Evolutionary conservation across 2,113 vertebrate species (phyloP), one percentile per base, ranked within the genome.

Genomic region (Penelope pileata): DNA sequence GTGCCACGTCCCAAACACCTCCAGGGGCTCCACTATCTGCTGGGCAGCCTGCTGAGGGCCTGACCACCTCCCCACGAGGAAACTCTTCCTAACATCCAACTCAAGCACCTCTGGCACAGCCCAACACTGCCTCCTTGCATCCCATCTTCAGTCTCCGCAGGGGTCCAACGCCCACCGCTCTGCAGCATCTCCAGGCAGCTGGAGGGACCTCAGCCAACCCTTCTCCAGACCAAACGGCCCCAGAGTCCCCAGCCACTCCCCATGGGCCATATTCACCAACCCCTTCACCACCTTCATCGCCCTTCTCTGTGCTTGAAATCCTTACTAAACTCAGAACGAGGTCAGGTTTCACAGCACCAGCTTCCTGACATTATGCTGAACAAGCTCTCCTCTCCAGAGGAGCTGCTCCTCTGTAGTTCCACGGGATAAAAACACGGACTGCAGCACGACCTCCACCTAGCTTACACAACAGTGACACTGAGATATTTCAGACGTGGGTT

Each of bases 381-480:
- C 8, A 32, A 86, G 29, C 23, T n/a, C 9, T 63, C 3, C 4
- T 17, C 32, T 59, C 19, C 12, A 67, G 17, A 70, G 67, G 67
- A 32, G 24, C 12, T 4, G 27, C 10, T 53, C 5, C 36, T 40
- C 70, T 34, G 0, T 7, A 45, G 7, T 10, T 9, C 34, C 23
- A 16, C 2, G 3, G 24, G 23, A 40, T 6, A 14, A 30, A 36
- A 78, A 40, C 8, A 16, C 0, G 6, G 21, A 4, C 38, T 38
- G 6, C 15, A 43, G 16, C 24, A 5, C 0, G 1, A 62, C 6
- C 36, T 16, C 21, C 40, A 12, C 8, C 22, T 7, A 26, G 3
- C 4, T 45, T n/a, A 38, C 0, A 1, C 14, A 2, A 0, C 14
- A 7, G 7, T 34, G 15, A 56, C 2, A 23, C 11, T 0, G 0